Evolutionary conservation across 2,797 vertebrate species (phyloP), one percentile per base, ranked within the genome.

Genomic region (Hemibagrus guttatus): DNA sequence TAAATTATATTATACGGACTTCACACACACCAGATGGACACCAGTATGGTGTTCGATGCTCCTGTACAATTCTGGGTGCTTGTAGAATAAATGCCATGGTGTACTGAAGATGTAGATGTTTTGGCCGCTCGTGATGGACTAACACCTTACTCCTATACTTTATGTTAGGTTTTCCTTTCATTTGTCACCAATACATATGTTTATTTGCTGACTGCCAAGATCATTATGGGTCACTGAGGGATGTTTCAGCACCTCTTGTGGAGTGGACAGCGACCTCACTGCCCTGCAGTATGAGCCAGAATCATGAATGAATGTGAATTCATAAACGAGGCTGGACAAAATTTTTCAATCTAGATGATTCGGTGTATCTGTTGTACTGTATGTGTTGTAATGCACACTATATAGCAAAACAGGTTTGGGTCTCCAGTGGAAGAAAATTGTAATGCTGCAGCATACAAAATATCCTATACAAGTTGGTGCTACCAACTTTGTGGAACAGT

Each of bases 261-360:
- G 54, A 23, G 42, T 89, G 91, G 91, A 92, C 91, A 92, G 90
- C 91, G 11, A 86, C 89, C 64, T 89, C 68, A 52, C 68, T 76
- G 85, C 75, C 84, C 76, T 87, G 46, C 28, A 58, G 68, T 46
- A 81, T 82, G 68, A 89, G 64, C 12, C 35, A 35, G 46, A 49
- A 49, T 49, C 46, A 49, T 49, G 46, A 49, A 49, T 49, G 59
- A 83, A 28, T 69, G 35, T 59, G 49, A 69, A 69, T 72, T 84
- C 66, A 86, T 64, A 23, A 35, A 88, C 59, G 21, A 31, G n/a
- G 49, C 31, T 72, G 21, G 63, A 82, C 1, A n/a, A 14, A 12
- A 58, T 87, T 68, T 68, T 3, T 17, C 39, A 59, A 19, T 19
- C 31, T 19, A 28, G 75, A 28, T 54, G 6, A 69, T 35, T 63